A percentile compares a stretch with the other conserved stretches of the same genome.
These are phyloP conservation scores for Triplophysa tibetana DNA, from an alignment of 2,113 vertebrate species.

Conservation along the genomic window DNA sequence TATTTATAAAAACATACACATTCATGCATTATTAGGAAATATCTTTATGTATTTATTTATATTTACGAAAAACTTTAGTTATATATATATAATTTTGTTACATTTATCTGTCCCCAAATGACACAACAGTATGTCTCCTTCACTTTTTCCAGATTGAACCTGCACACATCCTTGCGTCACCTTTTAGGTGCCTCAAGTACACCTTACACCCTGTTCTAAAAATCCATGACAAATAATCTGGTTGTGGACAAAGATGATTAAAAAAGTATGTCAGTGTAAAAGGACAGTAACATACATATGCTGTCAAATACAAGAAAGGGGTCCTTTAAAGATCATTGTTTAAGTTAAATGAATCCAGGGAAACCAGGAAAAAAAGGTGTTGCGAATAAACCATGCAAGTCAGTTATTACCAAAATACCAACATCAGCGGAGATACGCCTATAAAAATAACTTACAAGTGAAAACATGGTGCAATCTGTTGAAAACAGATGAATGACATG, in stretches of 20 bases:
- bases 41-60: too few relatives aligned
- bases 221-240: conserved; percentile 15
- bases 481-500: not conserved
- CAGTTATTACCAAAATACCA: not conserved
- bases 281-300: not conserved
- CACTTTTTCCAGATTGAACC: conserved; percentile 29
- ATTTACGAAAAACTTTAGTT: too few relatives aligned
- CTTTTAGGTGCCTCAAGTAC: not conserved
- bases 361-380: too few relatives aligned
- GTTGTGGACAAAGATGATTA: not conserved
- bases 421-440: too few relatives aligned
- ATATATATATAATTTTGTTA: too few relatives aligned
- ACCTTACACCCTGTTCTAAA: conserved; percentile 44
- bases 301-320: not conserved
- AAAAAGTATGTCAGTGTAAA: conserved; percentile 26
- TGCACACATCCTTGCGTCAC: conserved; percentile 15
- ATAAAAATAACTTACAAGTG: conserved; percentile 9
- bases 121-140: conserved; percentile 30
- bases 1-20: too few relatives aligned
- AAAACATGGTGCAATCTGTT: not conserved
- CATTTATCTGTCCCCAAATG: conserved; percentile 7
- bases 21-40: too few relatives aligned
- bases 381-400: not conserved
- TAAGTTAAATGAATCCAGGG: not conserved
- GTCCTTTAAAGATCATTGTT: not conserved